These are phyloP conservation scores for Drosophila insularis DNA, from an alignment of 1,140 invertebrate genomes.

Conservation along the genomic window DNA sequence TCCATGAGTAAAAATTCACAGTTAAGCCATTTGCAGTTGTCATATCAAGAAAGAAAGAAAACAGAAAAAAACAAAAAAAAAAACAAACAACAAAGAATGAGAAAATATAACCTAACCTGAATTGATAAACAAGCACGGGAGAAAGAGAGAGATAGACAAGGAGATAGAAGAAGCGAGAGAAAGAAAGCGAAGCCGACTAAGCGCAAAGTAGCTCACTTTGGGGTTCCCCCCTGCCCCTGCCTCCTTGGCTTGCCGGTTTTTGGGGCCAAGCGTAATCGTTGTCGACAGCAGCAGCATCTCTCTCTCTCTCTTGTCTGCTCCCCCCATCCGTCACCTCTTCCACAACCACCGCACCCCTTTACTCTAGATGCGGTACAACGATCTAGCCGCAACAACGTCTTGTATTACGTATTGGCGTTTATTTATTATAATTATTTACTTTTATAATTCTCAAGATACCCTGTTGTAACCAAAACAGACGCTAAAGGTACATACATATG, in stretches of 20 bases:
- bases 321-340: not conserved
- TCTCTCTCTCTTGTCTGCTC: not conserved
- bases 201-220: slow-evolving; percentile 77
- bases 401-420: slow-evolving; percentile 76
- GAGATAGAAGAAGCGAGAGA: slow-evolving; percentile 18
- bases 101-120: slow-evolving; percentile 50
- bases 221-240: slow-evolving; percentile 7
- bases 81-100: not conserved
- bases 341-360: not conserved
- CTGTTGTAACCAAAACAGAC: not conserved
- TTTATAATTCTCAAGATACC: slow-evolving; percentile 19
- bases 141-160: slow-evolving; percentile 12
- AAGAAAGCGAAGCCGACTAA: slow-evolving; percentile 74
- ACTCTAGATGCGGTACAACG: not conserved
- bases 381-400: slow-evolving; percentile 36
- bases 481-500: too few species aligned
- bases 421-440: slow-evolving; percentile 31
- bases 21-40: slow-evolving; percentile 50
- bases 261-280: slow-evolving; percentile 42
- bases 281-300: slow-evolving; percentile 23
- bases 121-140: slow-evolving; percentile 19
- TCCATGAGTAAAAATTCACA: slow-evolving; percentile 60
- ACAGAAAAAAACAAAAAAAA: slow-evolving; percentile 15
- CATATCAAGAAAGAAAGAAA: slow-evolving; percentile 19
- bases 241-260: slow-evolving; percentile 34